Conservation (phyloP, 2,888 invertebrate genomes). For the Drosophila quinaria region DNA sequence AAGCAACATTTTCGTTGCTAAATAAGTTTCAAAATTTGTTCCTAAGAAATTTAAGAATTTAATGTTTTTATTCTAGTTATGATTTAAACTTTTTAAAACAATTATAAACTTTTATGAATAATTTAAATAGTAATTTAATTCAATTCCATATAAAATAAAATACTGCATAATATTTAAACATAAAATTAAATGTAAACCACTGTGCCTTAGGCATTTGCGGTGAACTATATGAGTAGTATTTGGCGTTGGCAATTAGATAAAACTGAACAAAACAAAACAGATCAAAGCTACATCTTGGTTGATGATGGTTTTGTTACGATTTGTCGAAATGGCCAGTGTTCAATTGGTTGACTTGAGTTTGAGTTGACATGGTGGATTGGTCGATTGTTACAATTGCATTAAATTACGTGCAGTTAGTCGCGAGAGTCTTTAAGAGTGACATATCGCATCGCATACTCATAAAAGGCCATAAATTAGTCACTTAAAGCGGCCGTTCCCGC, state of each 20-base stretch:
- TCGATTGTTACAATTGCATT: conserved; percentile 63
- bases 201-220: conserved; percentile 1
- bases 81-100: too few relatives aligned
- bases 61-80: too few relatives aligned
- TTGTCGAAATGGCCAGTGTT: conserved; percentile 19
- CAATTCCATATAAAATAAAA: too few relatives aligned
- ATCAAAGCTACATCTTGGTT: neutral
- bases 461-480: conserved; percentile 82
- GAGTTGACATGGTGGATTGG: conserved; percentile 7
- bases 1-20: too few relatives aligned
- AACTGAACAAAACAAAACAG: neutral
- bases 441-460: conserved; percentile 63
- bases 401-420: conserved; percentile 46
- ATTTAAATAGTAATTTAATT: too few relatives aligned
- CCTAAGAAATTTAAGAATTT: too few relatives aligned
- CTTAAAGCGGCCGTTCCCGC: conserved; percentile 73
- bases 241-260: conserved; percentile 21
- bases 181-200: neutral
- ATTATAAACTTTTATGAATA: too few relatives aligned
- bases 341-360: conserved; percentile 10
- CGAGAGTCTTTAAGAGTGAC: conserved; percentile 23
- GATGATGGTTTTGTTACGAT: conserved; percentile 20
- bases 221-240: conserved; percentile 11
- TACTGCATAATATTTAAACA: neutral
- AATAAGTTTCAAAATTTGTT: too few relatives aligned